phyloP scores from a whole-genome alignment of 2,888 invertebrate species.

The Drosophila kuntzei region DNA sequence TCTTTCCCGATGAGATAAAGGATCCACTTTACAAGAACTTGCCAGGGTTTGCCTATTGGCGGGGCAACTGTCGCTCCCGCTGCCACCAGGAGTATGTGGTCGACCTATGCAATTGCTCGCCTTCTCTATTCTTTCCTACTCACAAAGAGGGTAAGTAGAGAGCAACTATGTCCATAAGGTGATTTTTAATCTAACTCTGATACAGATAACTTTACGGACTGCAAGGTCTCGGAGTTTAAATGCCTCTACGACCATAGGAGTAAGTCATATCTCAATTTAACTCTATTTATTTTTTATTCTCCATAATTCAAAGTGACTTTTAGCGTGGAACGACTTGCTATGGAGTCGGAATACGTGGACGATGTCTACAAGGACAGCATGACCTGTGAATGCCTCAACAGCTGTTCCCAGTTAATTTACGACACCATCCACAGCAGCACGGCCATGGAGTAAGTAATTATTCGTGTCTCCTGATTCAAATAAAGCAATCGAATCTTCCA shows the following conservation, averaged over 20 bases:
- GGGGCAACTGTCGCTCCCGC: conserved; percentile 80
- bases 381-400: conserved; percentile 82
- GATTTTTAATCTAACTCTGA: not conserved
- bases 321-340: conserved; percentile 62
- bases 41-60: conserved; percentile 80
- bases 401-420: conserved; percentile 77
- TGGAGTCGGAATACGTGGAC: conserved; percentile 72
- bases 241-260: conserved; percentile 79
- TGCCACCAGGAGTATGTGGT: conserved; percentile 83
- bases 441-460: conserved; percentile 62
- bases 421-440: conserved; percentile 62
- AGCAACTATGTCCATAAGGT: not conserved
- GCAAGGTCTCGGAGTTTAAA: conserved; percentile 77
- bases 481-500: conserved; percentile 3
- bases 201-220: conserved; percentile 76
- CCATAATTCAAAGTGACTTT: conserved; percentile 54
- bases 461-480: no score
- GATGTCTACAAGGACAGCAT: conserved; percentile 72
- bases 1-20: conserved; percentile 77
- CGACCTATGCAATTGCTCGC: conserved; percentile 79
- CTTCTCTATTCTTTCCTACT: conserved; percentile 79
- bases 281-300: not conserved
- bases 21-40: conserved; percentile 75
- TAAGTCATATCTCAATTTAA: conserved; percentile 42
- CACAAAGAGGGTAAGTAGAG: conserved; percentile 55